Base-by-base conservation (phyloP, 2,888 invertebrate species). In the Hypsopygia costalis region DNA sequence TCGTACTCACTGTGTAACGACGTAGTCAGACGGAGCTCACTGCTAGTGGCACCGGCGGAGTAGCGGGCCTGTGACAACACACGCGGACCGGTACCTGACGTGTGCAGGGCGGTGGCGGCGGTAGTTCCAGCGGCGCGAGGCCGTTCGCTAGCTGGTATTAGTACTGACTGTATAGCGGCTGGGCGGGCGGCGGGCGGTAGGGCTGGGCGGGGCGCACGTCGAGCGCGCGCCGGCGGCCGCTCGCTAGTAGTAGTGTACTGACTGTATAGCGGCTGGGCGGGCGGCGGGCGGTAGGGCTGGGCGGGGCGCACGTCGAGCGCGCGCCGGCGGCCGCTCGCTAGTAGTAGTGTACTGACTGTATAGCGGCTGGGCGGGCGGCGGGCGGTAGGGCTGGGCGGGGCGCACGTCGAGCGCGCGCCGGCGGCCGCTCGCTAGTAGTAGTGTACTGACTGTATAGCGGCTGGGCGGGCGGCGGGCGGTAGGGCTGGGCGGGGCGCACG, bases 221-320 rank as follows among this genome's bases (percentile, higher is more conserved):
- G 11, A 97, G 89, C 20, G 95, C 96, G 69, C 96, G 95, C 95
- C n/a, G n/a, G n/a, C n/a, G n/a, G n/a, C n/a, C n/a, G n/a, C n/a
- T n/a, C n/a, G n/a, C n/a, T n/a, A n/a, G n/a, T n/a, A n/a, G n/a
- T n/a, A n/a, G n/a, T n/a, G n/a, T 35, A 34, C 36, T 10, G 11
- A 83, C 85, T 81, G 76, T 81, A 82, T 47, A 81, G 56, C 34
- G 83, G 81, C 65, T 32, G 82, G 36, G 69, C 97, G 98, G 29
- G 96, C 86, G 36, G 77, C 51, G 28, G 97, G 90, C 54, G 96
- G 82, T 64, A 68, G 45, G 81, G 81, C 70, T 79, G 78, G 57
- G 48, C 41, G 54, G 69, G 61, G 69, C 72, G 89, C 63, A 94
- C 93, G 41, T 91, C 91, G 11, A 97, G 89, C 20, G 95, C 96